Evolutionary conservation across 2,113 vertebrate genomes (phyloP), one percentile per base, ranked within the genome.

Genomic region (Peromyscus leucopus): DNA sequence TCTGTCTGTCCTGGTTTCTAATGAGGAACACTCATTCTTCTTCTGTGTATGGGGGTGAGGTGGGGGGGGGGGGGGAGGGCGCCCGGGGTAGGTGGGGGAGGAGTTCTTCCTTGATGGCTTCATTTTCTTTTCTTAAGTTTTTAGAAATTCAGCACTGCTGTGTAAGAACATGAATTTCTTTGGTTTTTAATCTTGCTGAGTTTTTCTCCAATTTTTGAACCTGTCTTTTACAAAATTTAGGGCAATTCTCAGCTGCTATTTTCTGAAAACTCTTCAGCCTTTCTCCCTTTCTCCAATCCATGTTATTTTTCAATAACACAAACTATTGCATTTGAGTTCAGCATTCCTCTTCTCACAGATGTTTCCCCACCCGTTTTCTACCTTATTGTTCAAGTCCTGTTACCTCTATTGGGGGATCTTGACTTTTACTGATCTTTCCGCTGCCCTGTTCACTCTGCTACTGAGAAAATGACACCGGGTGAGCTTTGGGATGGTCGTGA

Each of bases 61-160:
- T 48, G 33, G 19, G 0, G 4, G 28, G 51, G 63, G 3, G 1
- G 4, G 26, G 26, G 63, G 26, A 0, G 1, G 17, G 0, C n/a
- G n/a, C n/a, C n/a, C n/a, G n/a, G n/a, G n/a, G 4, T 16, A 31
- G 26, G 10, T 1, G 3, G 9, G 26, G 63, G 26, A 2, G 51
- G 36, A 9, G 8, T 51, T 63, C 12, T 39, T 26, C 39, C n/a
- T 61, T 84, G 57, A 39, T n/a, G 80, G 1, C 57, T 59, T 61
- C 57, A 83, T 61, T 61, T 83, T 46, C n/a, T 46, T 78, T 51
- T 9, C 10, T 13, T 83, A 63, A n/a, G 36, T n/a, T 82, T 82
- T 82, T 11, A 28, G 82, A 84, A 84, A 84, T 42, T 55, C 57
- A 63, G 42, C 57, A 4, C 1, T 61, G 28, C 48, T 55, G 28